Evolutionary conservation across 2,797 vertebrate species (phyloP), one percentile per base, ranked within the genome.

Genomic region (Salarias fasciatus): DNA sequence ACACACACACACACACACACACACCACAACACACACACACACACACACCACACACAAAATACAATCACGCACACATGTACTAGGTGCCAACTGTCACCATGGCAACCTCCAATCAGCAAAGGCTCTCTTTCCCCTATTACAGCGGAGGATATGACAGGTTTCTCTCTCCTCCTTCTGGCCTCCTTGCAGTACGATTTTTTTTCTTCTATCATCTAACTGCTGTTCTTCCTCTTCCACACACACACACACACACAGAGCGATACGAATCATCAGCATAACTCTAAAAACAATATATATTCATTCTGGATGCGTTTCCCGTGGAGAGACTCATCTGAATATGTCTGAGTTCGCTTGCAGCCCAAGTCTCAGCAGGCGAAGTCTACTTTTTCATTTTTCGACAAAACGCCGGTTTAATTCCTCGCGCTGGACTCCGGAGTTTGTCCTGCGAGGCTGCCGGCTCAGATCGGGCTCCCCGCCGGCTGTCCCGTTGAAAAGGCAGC

Each of bases 41-140:
- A 29, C 40, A 75, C 75, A 82, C 68, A 85, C 76, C 46, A 56
- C 66, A 73, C 77, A 80, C 72, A 18, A 83, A 61, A 73, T n/a
- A 79, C 75, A 81, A 28, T 70, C 67, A 47, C 38, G 61, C 67
- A 52, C 79, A 75, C 41, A 57, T 53, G 37, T 44, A 57, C 72
- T 36, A 64, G 77, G 84, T 89, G 80, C 82, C 83, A 86, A 56
- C 80, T 77, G 85, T 92, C 64, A 46, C 88, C 87, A 91, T 92
- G 84, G 90, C 69, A 91, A 92, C 91, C n/a, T 86, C 79, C 81
- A 90, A 91, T 91, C 88, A 90, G 78, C 68, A 84, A 79, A 79
- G 77, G 65, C 79, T 80, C 59, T 72, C 48, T 78, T 83, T 80
- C 75, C 77, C 80, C 80, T 66, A 77, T 86, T 82, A 88, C 70